phyloP scores from a whole-genome alignment of 2,888 invertebrate species.

The Poecilus cupreus region DNA sequence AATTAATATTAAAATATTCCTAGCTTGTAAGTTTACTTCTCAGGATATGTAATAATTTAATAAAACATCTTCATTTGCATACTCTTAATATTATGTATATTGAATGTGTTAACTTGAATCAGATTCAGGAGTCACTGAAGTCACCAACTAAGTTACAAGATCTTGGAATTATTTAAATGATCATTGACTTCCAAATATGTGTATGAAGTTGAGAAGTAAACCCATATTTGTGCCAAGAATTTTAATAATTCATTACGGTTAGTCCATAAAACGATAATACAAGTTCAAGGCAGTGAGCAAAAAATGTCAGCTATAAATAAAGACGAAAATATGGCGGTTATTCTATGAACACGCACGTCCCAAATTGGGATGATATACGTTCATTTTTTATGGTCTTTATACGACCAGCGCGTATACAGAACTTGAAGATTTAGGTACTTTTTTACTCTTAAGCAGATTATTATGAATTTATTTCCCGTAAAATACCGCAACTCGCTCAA shows the following conservation, averaged over 20 bases:
- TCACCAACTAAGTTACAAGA: too few species aligned
- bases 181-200: neutral
- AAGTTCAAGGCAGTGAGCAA: constrained; percentile 13
- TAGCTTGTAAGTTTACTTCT: too few species aligned
- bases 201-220: neutral
- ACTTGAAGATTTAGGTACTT: constrained; percentile 19
- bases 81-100: too few species aligned
- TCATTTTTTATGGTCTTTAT: constrained; percentile 25
- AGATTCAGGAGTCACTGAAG: too few species aligned
- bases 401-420: neutral
- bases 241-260: constrained; percentile 21
- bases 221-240: constrained; percentile 8
- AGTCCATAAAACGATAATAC: constrained; percentile 17
- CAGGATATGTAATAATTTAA: too few species aligned
- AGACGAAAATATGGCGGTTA: constrained; percentile 1
- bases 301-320: constrained; percentile 31
- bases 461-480: neutral
- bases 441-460: constrained; percentile 15
- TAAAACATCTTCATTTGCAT: too few species aligned
- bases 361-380: constrained; percentile 27
- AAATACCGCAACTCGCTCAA: too few species aligned
- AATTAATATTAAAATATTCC: too few species aligned
- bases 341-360: constrained; percentile 11
- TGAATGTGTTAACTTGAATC: too few species aligned
- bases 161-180: neutral